Evolutionary conservation across 2,797 vertebrate genomes (phyloP).

Genomic region (Dryobates pubescens): DNA sequence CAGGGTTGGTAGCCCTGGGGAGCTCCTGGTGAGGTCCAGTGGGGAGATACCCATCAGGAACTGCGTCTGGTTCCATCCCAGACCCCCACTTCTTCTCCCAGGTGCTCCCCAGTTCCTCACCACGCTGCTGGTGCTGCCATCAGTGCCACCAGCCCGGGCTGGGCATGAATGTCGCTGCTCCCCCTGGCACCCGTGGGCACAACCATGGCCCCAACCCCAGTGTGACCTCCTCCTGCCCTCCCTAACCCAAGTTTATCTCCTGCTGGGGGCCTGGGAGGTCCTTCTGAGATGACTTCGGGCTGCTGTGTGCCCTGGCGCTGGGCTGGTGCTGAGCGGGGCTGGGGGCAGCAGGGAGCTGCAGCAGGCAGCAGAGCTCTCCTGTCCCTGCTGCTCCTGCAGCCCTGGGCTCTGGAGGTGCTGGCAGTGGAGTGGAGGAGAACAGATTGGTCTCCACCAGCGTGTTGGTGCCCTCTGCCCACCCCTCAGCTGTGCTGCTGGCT

Average conservation of each 20-base stretch:
- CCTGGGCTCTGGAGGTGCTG: neutral
- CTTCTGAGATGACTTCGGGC: rapidly evolving
- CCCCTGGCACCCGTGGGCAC: rapidly evolving
- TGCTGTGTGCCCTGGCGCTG: neutral
- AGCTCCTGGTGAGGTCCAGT: neutral
- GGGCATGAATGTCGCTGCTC: rapidly evolving
- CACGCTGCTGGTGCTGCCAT: rapidly evolving
- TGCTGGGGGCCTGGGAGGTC: rapidly evolving
- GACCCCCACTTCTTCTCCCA: neutral
- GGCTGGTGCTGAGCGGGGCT: neutral
- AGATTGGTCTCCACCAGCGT: neutral
- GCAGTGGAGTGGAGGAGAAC: neutral
- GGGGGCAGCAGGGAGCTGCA: neutral
- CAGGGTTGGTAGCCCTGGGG: neutral
- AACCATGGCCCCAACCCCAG: neutral
- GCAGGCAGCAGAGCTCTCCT: neutral
- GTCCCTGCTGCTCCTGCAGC: neutral
- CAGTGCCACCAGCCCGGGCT: neutral
- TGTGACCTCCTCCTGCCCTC: rapidly evolving
- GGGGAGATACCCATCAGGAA: neutral
- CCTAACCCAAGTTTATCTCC: neutral
- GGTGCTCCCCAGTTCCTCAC: rapidly evolving
- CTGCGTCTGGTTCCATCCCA: neutral
- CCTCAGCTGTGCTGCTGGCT: neutral
- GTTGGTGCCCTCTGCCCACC: neutral